These are phyloP conservation scores for Lamellibrachia luymesi DNA, from an alignment of 1,140 invertebrate genomes.

Conservation along the genomic window DNA sequence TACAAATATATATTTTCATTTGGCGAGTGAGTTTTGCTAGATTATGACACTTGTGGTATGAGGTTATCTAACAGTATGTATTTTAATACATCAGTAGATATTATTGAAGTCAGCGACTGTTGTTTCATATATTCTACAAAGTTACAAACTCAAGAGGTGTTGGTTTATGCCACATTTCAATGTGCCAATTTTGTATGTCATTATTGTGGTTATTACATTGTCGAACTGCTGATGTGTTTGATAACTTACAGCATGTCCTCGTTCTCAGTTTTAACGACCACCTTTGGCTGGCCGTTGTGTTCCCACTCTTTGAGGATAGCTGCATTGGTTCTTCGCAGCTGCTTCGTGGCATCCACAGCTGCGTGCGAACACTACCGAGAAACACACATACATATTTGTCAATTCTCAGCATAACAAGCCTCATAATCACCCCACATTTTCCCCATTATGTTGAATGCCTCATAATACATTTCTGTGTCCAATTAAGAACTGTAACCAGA, in stretches of 20 bases:
- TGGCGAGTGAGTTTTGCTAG: too few species aligned
- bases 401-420: neutral
- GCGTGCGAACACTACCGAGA: conserved; percentile 74
- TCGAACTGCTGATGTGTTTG: conserved; percentile 29
- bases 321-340: conserved; percentile 63
- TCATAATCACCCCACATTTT: neutral
- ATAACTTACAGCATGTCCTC: conserved; percentile 59
- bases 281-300: conserved; percentile 76
- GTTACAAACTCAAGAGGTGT: too few species aligned
- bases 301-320: conserved; percentile 73
- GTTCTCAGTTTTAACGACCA: conserved; percentile 70
- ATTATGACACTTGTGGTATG: too few species aligned
- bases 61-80: too few species aligned
- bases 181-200: neutral
- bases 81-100: too few species aligned
- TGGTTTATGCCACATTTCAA: neutral
- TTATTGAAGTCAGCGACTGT: too few species aligned
- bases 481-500: too few species aligned
- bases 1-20: too few species aligned
- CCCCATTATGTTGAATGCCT: too few species aligned
- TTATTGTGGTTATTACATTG: too few species aligned
- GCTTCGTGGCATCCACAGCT: conserved; percentile 74
- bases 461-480: too few species aligned
- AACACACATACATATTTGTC: neutral
- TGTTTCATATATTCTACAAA: too few species aligned